A percentile compares a stretch with the other conserved stretches of the same genome.
phyloP scores from a whole-genome alignment of 2,888 invertebrate species.

The Candidula unifasciata region DNA sequence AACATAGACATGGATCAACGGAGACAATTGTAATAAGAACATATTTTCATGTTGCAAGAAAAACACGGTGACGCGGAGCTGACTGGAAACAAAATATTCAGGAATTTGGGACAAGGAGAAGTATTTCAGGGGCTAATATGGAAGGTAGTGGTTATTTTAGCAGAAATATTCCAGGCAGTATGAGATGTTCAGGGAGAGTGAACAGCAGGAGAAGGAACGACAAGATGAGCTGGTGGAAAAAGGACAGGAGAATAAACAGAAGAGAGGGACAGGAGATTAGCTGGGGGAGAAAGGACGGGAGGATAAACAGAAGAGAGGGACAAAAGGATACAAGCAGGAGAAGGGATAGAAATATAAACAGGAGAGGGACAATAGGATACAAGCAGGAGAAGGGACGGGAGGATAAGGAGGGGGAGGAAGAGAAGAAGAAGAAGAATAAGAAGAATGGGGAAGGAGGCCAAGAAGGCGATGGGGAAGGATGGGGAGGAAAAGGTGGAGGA shows the following conservation, averaged over 20 bases:
- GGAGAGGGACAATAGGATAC: background rate
- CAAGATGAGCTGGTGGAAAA: background rate
- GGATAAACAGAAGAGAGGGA: background rate
- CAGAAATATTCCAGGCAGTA: too few relatives aligned
- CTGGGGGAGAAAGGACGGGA: background rate
- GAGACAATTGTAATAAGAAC: too few relatives aligned
- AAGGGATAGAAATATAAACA: background rate
- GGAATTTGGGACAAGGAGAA: too few relatives aligned
- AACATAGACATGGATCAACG: too few relatives aligned
- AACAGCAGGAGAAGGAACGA: background rate
- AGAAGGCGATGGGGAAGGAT: background rate
- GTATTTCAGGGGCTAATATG: too few relatives aligned
- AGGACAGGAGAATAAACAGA: background rate
- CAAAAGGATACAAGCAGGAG: background rate
- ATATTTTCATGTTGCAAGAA: too few relatives aligned
- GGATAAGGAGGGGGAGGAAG: background rate
- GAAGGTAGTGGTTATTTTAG: too few relatives aligned
- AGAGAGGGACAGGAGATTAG: background rate
- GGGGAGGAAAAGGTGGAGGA: background rate
- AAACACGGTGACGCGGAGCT: too few relatives aligned
- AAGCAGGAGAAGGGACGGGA: background rate
- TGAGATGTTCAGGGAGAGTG: too few relatives aligned
- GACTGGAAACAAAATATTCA: too few relatives aligned
- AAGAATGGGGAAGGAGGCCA: background rate
- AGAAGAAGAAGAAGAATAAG: background rate